Base-by-base conservation (phyloP, 2,113 vertebrate species). In the Neodon shergylaensis region DNA sequence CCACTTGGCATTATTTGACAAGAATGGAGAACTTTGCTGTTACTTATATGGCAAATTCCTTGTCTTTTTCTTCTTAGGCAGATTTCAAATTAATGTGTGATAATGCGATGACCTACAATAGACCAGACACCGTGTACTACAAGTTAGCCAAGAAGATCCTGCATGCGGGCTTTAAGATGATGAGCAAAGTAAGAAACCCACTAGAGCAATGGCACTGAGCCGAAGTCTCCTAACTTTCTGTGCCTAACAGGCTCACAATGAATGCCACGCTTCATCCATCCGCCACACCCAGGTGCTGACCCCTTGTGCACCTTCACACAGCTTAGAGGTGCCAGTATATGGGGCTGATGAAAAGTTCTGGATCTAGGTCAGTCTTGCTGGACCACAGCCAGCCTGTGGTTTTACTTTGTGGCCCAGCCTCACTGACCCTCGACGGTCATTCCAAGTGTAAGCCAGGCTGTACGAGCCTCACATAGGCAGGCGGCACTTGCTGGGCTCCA, bases 61-160 rank as follows among this genome's bases (percentile, higher is more conserved):
- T 81, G 24, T 92, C 97, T 96, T 97, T 97, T 58, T 31, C 91
- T 97, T 96, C 98, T 66, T 98, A 99, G 99, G 99, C 99, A 44
- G 99, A 99, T 97, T 99, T 99, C 98, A 99, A 99, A 97, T 98
- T 99, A 97, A 99, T 99, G 99, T 99, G 99, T 97, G 99, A 99
- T 96, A 99, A 99, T 52, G 99, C 99, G 58, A 99, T 99, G 99
- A 99, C 99, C 14, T 99, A 99, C 98, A 99, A 99, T 98, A 98
- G 99, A 93, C 99, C 99, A 14, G 99, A 99, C 98, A 99, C 99
- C 0, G 99, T 99, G 92, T 99, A 99, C 98, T 99, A 99, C 98
- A 99, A 99, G 95, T 98, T 99, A 96, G 99, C 99, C 63, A 99
- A 99, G 99, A 99, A 99, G 98, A 99, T 99, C 89, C 99, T 99